Conservation (phyloP, 2,797 vertebrate species). For the Emydoidea blandingii region DNA sequence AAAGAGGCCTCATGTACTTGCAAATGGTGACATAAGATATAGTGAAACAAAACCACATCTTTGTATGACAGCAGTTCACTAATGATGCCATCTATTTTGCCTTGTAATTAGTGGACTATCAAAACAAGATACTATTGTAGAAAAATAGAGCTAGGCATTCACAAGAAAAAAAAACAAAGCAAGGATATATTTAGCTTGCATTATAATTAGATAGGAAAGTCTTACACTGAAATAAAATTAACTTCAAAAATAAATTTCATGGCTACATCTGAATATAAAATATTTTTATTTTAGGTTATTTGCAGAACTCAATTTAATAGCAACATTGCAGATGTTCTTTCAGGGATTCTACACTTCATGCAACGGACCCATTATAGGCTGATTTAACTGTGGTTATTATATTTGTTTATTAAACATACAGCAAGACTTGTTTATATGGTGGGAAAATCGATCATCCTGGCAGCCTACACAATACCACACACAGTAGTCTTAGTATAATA, state of each 20-base stretch:
- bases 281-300: not conserved
- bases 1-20: not conserved
- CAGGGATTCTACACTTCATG: not conserved
- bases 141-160: slow-evolving; percentile 1
- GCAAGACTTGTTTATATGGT: not conserved
- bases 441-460: not conserved
- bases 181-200: not conserved
- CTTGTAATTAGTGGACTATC: not conserved
- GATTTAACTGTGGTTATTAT: fast-evolving
- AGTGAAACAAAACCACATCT: not conserved
- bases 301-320: not conserved
- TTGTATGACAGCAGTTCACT: not conserved
- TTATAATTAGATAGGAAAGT: not conserved
- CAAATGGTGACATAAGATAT: not conserved
- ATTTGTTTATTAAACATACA: not conserved
- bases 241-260: not conserved
- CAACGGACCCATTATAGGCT: not conserved
- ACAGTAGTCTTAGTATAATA: not conserved
- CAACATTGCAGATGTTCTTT: not conserved
- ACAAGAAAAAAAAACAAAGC: not conserved
- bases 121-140: not conserved
- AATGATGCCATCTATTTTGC: not conserved
- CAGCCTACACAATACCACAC: not conserved
- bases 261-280: not conserved
- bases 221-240: not conserved